Evolutionary conservation across 2,113 vertebrate genomes (phyloP).

Genomic region (Trinectes maculatus): DNA sequence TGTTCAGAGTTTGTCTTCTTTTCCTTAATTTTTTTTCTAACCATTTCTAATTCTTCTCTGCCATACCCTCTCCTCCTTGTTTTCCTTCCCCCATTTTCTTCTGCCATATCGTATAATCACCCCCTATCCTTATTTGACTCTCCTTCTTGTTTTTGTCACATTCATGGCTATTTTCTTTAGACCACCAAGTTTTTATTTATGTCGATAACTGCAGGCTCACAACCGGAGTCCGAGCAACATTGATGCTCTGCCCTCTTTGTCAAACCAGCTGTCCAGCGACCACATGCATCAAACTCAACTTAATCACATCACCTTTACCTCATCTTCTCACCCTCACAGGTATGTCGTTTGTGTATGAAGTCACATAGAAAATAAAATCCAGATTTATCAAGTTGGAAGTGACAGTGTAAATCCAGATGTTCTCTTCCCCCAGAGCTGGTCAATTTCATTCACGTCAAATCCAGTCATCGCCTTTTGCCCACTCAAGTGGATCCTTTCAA

Average conservation of each 20-base stretch:
- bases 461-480: constrained; percentile 60
- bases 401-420: not conserved
- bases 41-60: constrained; percentile 86
- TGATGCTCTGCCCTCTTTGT: constrained; percentile 81
- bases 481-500: constrained; percentile 63
- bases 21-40: constrained; percentile 84
- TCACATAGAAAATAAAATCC: not conserved
- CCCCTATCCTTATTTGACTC: constrained; percentile 58
- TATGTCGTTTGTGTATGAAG: constrained; percentile 40
- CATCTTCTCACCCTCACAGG: constrained; percentile 76
- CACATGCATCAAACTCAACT: constrained; percentile 78
- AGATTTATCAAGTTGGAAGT: not conserved
- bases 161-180: constrained; percentile 90
- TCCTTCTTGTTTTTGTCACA: constrained; percentile 81
- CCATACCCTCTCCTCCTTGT: constrained; percentile 76
- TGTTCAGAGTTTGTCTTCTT: constrained; percentile 78
- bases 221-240: constrained; percentile 85
- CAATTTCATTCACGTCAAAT: constrained; percentile 77
- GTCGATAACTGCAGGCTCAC: constrained; percentile 96
- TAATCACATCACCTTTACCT: constrained; percentile 70
- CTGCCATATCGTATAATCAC: constrained; percentile 55
- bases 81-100: constrained; percentile 69
- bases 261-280: constrained; percentile 78
- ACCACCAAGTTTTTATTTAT: constrained; percentile 99
- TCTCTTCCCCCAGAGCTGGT: constrained; percentile 70